A percentile compares a stretch with the other conserved stretches of the same genome.
Conservation (phyloP, 1,140 invertebrate species). For the Caenorhabditis inopinata region DNA sequence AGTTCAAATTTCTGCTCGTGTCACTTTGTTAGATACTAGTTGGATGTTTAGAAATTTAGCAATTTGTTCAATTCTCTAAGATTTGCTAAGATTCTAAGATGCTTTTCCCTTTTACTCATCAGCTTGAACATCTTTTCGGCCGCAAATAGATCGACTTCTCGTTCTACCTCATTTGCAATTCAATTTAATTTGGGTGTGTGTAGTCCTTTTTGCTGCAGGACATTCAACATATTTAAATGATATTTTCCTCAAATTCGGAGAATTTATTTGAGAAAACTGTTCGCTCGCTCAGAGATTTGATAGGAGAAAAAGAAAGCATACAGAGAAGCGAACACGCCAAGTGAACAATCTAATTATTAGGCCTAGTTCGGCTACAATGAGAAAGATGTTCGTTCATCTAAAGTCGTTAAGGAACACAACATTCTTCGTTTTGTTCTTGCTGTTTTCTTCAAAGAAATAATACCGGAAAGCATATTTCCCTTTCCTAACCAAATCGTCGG, state of each 20-base stretch:
- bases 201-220: background rate
- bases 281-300: background rate
- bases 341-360: conserved; percentile 12
- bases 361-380: background rate
- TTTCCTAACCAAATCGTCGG: background rate
- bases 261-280: background rate
- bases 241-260: background rate
- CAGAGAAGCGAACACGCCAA: no score
- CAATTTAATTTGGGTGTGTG: background rate
- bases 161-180: conserved; percentile 34
- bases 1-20: background rate
- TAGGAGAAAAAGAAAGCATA: no score
- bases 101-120: conserved; percentile 9
- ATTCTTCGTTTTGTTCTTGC: conserved; percentile 17
- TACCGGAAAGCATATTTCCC: conserved; percentile 2
- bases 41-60: background rate
- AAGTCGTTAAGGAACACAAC: conserved; percentile 14
- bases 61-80: background rate
- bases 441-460: background rate
- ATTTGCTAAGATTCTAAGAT: background rate
- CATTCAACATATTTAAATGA: background rate
- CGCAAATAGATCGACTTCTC: conserved; percentile 23
- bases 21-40: background rate
- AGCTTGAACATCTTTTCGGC: background rate
- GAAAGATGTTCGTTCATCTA: background rate